Percentiles rank a stretch among this genome's conserved stretches.
Evolutionary conservation across 2,888 invertebrate genomes (phyloP).

Genomic region (Bibio marci): DNA sequence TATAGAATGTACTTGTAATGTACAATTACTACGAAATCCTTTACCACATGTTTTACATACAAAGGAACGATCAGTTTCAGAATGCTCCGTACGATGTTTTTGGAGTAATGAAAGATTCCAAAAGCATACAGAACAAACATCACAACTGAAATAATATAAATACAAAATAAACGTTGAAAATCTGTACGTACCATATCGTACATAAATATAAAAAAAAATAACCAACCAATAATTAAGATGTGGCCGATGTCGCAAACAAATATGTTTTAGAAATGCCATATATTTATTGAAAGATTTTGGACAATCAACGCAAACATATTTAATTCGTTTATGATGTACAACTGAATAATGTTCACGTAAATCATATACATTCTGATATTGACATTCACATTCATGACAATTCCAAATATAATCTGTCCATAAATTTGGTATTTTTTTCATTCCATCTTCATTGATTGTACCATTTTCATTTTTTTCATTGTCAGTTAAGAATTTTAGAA

Average conservation of each 20-base stretch:
- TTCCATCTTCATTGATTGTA: background rate
- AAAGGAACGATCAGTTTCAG: constrained; percentile 4
- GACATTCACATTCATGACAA: constrained; percentile 9
- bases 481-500: background rate
- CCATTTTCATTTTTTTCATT: background rate
- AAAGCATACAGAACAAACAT: background rate
- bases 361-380: constrained; percentile 2
- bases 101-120: background rate
- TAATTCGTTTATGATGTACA: constrained; percentile 6
- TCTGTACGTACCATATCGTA: background rate
- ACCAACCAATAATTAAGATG: constrained; percentile 14
- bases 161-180: too few relatives aligned
- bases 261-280: constrained; percentile 17
- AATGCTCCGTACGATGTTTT: constrained; percentile 11
- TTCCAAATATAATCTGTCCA: constrained; percentile 14
- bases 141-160: too few relatives aligned
- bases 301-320: constrained; percentile 17
- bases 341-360: constrained; percentile 5
- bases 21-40: constrained; percentile 12
- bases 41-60: constrained; percentile 16
- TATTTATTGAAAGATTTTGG: constrained; percentile 15
- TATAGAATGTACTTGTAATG: constrained; percentile 14
- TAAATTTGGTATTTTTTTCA: constrained; percentile 2
- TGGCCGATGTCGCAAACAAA: constrained; percentile 15
- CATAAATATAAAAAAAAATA: constrained; percentile 8